A percentile compares a stretch with the other conserved stretches of the same genome.
Evolutionary conservation across 2,797 vertebrate genomes (phyloP).

Genomic region (Sternotherus odoratus): DNA sequence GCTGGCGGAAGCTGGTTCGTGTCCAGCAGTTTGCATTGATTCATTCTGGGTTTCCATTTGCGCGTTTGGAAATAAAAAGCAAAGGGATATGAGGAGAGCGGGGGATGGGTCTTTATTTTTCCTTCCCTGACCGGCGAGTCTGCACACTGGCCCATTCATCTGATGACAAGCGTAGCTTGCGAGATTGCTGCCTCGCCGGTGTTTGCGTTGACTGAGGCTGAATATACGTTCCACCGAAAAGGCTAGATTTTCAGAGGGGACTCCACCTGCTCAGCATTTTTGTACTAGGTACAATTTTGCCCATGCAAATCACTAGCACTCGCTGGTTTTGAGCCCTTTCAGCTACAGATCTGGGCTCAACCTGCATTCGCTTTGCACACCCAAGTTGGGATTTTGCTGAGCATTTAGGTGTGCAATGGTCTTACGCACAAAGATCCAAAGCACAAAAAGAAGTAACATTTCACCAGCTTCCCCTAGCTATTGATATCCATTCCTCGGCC

Average conservation of each 20-base stretch:
- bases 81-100: background rate
- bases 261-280: background rate
- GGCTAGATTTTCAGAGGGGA: background rate
- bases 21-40: background rate
- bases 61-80: background rate
- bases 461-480: background rate
- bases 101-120: background rate
- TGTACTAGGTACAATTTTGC: background rate
- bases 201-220: background rate
- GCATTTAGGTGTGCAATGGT: background rate
- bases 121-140: background rate
- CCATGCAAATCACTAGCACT: background rate
- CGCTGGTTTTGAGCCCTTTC: background rate
- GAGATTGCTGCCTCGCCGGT: background rate
- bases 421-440: background rate
- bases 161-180: background rate
- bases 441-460: background rate
- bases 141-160: background rate
- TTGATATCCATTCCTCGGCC: background rate
- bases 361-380: background rate
- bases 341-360: background rate
- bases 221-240: background rate
- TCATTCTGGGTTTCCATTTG: background rate
- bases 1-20: background rate
- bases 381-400: background rate